Conservation (phyloP, 2,113 vertebrate genomes). For the Sterna hirundo region DNA sequence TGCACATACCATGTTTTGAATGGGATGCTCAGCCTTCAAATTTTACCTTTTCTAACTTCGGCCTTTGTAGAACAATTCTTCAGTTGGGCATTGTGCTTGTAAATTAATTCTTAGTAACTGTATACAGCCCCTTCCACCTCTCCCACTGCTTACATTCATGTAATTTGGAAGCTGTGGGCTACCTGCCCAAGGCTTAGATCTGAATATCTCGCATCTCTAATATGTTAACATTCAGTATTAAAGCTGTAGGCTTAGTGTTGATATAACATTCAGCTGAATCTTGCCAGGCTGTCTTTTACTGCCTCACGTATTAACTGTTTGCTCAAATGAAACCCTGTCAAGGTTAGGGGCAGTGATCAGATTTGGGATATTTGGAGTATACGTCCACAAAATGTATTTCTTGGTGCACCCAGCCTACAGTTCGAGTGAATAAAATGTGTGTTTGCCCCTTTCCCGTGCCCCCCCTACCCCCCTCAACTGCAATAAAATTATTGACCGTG, state of each 20-base stretch:
- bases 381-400: neutral
- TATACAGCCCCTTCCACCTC: neutral
- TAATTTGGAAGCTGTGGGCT: neutral
- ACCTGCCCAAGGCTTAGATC: neutral
- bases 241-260: neutral
- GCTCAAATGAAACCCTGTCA: neutral
- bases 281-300: neutral
- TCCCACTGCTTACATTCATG: neutral
- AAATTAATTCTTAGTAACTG: neutral
- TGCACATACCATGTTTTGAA: fast-evolving
- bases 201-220: neutral
- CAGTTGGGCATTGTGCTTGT: neutral
- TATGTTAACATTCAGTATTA: neutral
- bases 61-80: neutral
- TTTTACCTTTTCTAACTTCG: neutral
- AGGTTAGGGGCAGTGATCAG: neutral
- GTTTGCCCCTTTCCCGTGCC: neutral
- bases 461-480: neutral
- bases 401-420: neutral
- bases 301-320: neutral
- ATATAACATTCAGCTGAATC: neutral
- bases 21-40: neutral
- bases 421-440: neutral
- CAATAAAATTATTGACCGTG: neutral
- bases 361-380: neutral